Conservation (phyloP, 2,888 invertebrate genomes). For the Conus canariensis region DNA sequence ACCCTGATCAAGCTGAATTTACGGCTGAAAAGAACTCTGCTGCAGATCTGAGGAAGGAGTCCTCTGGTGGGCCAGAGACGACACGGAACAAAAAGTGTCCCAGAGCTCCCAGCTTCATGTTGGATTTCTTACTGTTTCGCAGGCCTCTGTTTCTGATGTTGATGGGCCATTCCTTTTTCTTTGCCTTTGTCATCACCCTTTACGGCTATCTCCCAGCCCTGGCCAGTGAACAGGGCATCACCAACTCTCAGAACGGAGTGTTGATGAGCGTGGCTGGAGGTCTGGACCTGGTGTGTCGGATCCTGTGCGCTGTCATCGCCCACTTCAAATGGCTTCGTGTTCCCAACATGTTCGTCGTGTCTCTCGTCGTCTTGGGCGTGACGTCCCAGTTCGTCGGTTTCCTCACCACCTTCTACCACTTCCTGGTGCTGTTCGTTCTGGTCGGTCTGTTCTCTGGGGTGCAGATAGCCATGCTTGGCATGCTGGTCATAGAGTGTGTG, state of each 20-base stretch:
- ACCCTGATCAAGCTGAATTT: no score
- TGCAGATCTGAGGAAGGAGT: not conserved
- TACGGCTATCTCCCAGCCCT: conserved; percentile 34
- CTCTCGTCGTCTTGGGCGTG: conserved; percentile 25
- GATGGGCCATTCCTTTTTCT: not conserved
- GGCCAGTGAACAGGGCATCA: conserved; percentile 31
- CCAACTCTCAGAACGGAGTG: conserved; percentile 16
- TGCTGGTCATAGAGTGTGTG: conserved; percentile 43
- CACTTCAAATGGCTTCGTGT: not conserved
- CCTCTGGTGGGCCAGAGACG: not conserved
- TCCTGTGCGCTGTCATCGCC: conserved; percentile 14
- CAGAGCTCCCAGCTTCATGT: not conserved
- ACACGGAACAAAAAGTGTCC: not conserved
- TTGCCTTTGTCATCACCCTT: not conserved
- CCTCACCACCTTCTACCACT: conserved; percentile 41
- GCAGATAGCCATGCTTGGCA: conserved; percentile 25
- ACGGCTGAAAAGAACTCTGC: no score
- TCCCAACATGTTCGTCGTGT: conserved; percentile 12
- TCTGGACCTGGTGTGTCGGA: conserved; percentile 29
- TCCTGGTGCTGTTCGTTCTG: conserved; percentile 31
- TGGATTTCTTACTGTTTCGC: conserved; percentile 38
- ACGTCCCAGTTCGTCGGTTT: conserved; percentile 40
- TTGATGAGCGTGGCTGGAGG: conserved; percentile 28
- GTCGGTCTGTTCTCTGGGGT: conserved; percentile 40
- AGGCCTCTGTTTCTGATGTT: conserved; percentile 24